Base-by-base conservation (phyloP, 1,140 invertebrate genomes). In the Eupeodes corollae region DNA sequence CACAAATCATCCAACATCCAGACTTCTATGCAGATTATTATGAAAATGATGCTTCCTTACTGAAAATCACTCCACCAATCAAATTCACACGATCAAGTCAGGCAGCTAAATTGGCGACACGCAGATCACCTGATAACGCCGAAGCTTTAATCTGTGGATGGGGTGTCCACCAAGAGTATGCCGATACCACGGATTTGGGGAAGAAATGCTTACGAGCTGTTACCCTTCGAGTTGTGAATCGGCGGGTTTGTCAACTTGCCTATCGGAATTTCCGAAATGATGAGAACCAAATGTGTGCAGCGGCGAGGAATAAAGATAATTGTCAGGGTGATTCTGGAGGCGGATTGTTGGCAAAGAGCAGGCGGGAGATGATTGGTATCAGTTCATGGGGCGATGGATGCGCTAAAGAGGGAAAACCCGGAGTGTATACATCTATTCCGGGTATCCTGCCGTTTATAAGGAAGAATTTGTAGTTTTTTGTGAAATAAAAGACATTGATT, bases 331-430 rank as follows among this genome's bases (percentile, higher is more conserved):
- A 80, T 55, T 78, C 76, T 9, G 79, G 79, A 34, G 77, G 79
- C 15, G 77, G 77, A 12, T 53, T 77, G 5, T 72, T 75, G 1
- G 10, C 3, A 6, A 6, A 3, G 3, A 50, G 61, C 13, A 52
- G 67, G 15, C 62, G 63, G 12, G 51, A 57, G 37, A 53, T 75
- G 2, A 61, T 75, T 31, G 82, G 81, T 21, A 67, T 83, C 14
- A 75, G 80, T 0, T 83, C 80, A 1, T 83, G 76, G 73, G 83
- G 84, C 3, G 68, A 75, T 52, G 77, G 75, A 2, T 83, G 80
- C 56, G 79, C 63, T 1, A 53, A 63, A 34, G 56, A 66, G 1
- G 63, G 63, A 11, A 67, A 65, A 48, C 78, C 79, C 6, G 77
- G 78, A 19, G 73, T 80, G 11, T 81, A 80, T 21, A 72, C 75